Conservation (phyloP, 1,140 invertebrate genomes). For the Uloborus diversus region DNA sequence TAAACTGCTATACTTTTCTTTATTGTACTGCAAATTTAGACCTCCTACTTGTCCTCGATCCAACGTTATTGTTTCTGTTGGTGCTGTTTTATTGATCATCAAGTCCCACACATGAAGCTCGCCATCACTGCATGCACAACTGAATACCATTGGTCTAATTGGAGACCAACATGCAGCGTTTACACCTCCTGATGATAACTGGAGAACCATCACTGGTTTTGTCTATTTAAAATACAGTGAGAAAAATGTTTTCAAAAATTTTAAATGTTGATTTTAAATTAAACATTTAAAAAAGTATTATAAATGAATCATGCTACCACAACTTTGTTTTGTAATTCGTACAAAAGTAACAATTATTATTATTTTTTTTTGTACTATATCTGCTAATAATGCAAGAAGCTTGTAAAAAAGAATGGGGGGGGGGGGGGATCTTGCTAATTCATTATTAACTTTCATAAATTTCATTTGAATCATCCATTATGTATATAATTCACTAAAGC, state of each 20-base stretch:
- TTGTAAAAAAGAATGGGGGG: too few relatives aligned
- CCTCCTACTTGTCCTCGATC: not conserved
- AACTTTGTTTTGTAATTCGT: too few relatives aligned
- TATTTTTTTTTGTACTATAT: too few relatives aligned
- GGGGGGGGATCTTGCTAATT: too few relatives aligned
- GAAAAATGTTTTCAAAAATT: not conserved
- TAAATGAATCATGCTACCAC: too few relatives aligned
- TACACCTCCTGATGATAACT: constrained; percentile 12
- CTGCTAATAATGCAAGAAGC: too few relatives aligned
- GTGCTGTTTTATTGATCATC: not conserved
- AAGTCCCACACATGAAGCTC: constrained; percentile 47
- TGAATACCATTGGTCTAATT: constrained; percentile 32
- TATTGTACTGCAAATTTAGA: constrained; percentile 22
- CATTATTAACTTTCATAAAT: too few relatives aligned
- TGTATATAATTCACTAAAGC: too few relatives aligned
- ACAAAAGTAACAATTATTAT: too few relatives aligned
- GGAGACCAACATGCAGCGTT: constrained; percentile 50
- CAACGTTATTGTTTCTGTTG: constrained; percentile 7
- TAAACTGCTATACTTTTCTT: constrained; percentile 21
- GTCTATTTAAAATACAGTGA: constrained; percentile 7
- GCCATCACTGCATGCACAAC: constrained; percentile 12
- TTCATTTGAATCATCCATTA: too few relatives aligned
- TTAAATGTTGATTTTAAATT: too few relatives aligned
- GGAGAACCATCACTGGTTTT: constrained; percentile 40
- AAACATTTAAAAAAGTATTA: too few relatives aligned